Evolutionary conservation across 2,113 vertebrate species (phyloP), one percentile per base, ranked within the genome.

Genomic region (Rhegmatorhina hoffmannsi): DNA sequence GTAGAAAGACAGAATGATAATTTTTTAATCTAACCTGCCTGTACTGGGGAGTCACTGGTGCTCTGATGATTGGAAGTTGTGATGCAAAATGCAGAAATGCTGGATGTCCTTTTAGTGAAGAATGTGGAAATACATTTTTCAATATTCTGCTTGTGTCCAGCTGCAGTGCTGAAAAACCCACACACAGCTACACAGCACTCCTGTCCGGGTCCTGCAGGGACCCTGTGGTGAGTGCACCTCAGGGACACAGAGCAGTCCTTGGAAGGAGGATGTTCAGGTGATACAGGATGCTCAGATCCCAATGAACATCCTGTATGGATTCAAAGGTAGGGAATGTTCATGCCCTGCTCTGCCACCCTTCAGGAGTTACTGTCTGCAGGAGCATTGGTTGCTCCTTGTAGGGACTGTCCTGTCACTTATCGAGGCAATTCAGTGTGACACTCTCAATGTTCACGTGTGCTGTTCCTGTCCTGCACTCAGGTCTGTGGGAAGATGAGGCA

Each of bases 1-100:
- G 62, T 92, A 91, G 95, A 93, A 75, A 70, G 69, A 38, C 73
- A 67, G n/a, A 59, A 53, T 40, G 91, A 63, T 94, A 55, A 63
- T 87, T 92, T 84, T 90, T 96, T 92, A 92, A 90, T 89, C 80
- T 92, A 76, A 63, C 80, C 38, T 33, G 34, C 31, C 26, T 23
- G 0, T 59, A 46, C 53, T 52, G 44, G 56, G 70, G 78, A 58
- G 52, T 13, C 4, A 1, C 56, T 85, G 77, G 74, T 60, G 72
- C 68, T 89, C 73, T 70, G 79, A 60, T 87, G 88, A 43, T 80
- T 67, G 86, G 44, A 53, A 58, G 58, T 84, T 84, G 84, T 53
- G 66, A 87, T 67, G 92, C 75, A 66, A 81, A 94, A 55, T 1
- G 1, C 53, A 85, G 80, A 66, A 83, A 77, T 67, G 46, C 68